Evolutionary conservation across 2,888 invertebrate genomes (phyloP), one percentile per base, ranked within the genome.

Genomic region (Hirtodrosophila duncani): DNA sequence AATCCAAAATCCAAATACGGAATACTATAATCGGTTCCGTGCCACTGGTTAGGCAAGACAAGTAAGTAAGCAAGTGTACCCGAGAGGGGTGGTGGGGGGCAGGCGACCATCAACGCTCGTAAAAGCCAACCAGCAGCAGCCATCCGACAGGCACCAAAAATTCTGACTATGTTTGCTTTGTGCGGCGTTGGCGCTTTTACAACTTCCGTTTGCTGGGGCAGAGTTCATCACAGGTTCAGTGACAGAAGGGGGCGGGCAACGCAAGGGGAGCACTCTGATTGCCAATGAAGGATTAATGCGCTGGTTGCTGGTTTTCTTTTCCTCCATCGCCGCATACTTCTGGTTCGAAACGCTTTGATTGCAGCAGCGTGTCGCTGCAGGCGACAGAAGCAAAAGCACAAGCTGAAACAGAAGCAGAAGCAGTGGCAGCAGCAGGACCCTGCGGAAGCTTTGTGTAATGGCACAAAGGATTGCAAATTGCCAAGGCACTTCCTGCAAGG

Each of bases 391-490:
- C 29, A 38, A 26, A 37, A 55, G 39, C 34, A 30, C 27, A 29
- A 23, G 24, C 49, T 6, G 18, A 23, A 39, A 18, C 37, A 18
- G 27, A 33, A 20, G 26, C 38, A 51, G 52, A 52, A 45, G 51
- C 39, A 27, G 7, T n/a, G n/a, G 23, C 13, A n/a, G 21, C 7
- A 21, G 23, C 13, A 24, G 9, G 36, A 36, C 11, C 43, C 41
- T 51, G 56, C 83, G 83, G 83, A 84, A 83, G 75, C 72, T 55
- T 51, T 80, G 71, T 78, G 81, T 84, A 84, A 84, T 84, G 83
- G 83, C 67, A 81, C 84, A 84, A 84, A 84, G 83, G 83, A 80
- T 72, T 82, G 65, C 64, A 82, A 82, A 83, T 84, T 84, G 83
- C 70, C 81, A 72, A 63, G 64, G 72, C 58, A 72, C 64, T 77